Evolutionary conservation across 2,888 invertebrate genomes (phyloP), one percentile per base, ranked within the genome.

Genomic region (Melolontha melolontha): DNA sequence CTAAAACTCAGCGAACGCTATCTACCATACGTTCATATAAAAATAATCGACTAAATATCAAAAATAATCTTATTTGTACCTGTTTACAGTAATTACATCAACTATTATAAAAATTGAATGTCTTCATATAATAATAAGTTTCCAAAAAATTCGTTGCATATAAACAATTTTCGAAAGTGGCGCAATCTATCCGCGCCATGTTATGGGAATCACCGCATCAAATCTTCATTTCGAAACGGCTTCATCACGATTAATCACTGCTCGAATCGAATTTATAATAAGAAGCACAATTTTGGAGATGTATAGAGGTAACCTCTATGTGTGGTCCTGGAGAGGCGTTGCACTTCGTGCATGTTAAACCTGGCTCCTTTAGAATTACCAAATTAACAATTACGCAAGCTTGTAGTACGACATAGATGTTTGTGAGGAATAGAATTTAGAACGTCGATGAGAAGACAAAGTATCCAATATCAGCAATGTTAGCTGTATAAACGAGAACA

Each of bases 211-310:
- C 57, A 27, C 27, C 8, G 22, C 22, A 49, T 22, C 49, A 17
- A 49, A 49, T 17, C 10, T 10, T 11, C 14, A 17, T 47, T 47
- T 17, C 47, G 16, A 22, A 49, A 7, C 22, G 47, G 22, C 11
- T 22, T 7, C 10, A 16, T 49, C 8, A 22, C 22, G 6, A 57
- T 42, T 57, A 57, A 41, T 42, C 42, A 41, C 22, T 22, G 27
- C 57, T n/a, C 42, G 57, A 10, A 57, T 57, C 57, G 41, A 57
- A 57, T 57, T 57, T 57, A 57, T 57, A 57, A 57, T 57, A 57
- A 57, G 51, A n/a, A 27, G 57, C 57, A 17, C 42, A 57, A 57
- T 42, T 57, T 42, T 42, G 6, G 44, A 22, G 27, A 27, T 57
- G 11, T 22, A 41, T 55, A 40, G 39, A 27, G 17, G 42, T 17